Evolutionary conservation across 2,797 vertebrate species (phyloP).

Genomic region (Otolemur crassicaudatus): DNA sequence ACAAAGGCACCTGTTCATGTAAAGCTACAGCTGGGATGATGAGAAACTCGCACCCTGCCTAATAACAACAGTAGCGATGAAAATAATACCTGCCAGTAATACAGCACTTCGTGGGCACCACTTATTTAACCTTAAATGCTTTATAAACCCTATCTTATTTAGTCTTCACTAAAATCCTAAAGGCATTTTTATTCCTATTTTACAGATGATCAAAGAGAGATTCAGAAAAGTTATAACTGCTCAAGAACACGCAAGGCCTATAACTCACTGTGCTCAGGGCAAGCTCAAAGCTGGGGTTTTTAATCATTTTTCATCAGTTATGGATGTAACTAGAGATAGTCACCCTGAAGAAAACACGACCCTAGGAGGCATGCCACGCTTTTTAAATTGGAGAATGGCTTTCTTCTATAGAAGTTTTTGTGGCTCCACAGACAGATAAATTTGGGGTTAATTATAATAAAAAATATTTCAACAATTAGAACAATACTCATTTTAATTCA

Average conservation of each 20-base stretch:
- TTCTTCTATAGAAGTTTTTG: neutral
- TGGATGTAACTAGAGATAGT: neutral
- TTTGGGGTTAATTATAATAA: neutral
- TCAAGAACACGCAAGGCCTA: neutral
- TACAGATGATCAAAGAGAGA: neutral
- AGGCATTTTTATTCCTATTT: neutral
- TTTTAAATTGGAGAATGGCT: neutral
- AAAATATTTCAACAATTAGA: neutral
- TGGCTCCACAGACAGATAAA: neutral
- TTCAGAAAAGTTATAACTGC: neutral
- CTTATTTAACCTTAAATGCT: neutral
- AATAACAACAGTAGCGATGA: neutral
- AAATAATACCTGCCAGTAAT: neutral
- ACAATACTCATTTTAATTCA: neutral
- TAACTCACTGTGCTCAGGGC: neutral
- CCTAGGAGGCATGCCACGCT: too few species aligned
- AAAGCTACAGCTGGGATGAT: neutral
- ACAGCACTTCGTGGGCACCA: neutral
- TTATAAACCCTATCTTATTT: neutral
- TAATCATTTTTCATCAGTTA: neutral
- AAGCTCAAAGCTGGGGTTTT: neutral
- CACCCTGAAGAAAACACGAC: neutral
- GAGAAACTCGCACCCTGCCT: neutral
- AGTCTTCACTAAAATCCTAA: neutral
- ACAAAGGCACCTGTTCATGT: neutral